Percentiles rank a stretch among this genome's conserved stretches.
Conservation (phyloP, 2,113 vertebrate species). For the Antechinus flavipes region DNA sequence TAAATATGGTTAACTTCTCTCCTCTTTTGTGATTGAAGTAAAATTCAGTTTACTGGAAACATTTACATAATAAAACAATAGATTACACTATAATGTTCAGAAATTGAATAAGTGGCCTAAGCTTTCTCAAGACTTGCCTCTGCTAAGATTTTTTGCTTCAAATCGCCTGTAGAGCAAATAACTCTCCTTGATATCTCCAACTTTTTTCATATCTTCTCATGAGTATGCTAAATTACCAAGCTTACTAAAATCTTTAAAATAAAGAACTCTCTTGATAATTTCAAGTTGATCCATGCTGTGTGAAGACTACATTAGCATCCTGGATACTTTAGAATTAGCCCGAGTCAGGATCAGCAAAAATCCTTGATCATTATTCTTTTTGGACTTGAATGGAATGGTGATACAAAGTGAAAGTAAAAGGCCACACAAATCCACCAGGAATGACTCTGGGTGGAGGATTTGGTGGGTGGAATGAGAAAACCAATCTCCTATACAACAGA, state of each 20-base stretch:
- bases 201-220: neutral
- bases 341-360: too few relatives aligned
- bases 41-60: neutral
- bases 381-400: too few relatives aligned
- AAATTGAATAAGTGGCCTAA: neutral
- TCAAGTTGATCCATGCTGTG: neutral
- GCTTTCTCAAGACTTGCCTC: neutral
- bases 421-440: too few relatives aligned
- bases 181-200: neutral
- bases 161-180: neutral
- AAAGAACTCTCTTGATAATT: neutral
- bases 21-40: neutral
- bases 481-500: too few relatives aligned
- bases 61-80: neutral
- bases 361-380: too few relatives aligned
- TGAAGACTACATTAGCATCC: too few relatives aligned
- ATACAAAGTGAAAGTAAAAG: too few relatives aligned
- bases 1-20: too few relatives aligned
- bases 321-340: too few relatives aligned
- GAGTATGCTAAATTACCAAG: neutral
- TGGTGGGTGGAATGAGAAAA: too few relatives aligned
- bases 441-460: too few relatives aligned
- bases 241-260: neutral
- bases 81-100: neutral
- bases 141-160: neutral